A percentile compares a stretch with the other conserved stretches of the same genome.
Conservation (phyloP, 2,797 vertebrate genomes). For the Catamblyrhynchus diadema region DNA sequence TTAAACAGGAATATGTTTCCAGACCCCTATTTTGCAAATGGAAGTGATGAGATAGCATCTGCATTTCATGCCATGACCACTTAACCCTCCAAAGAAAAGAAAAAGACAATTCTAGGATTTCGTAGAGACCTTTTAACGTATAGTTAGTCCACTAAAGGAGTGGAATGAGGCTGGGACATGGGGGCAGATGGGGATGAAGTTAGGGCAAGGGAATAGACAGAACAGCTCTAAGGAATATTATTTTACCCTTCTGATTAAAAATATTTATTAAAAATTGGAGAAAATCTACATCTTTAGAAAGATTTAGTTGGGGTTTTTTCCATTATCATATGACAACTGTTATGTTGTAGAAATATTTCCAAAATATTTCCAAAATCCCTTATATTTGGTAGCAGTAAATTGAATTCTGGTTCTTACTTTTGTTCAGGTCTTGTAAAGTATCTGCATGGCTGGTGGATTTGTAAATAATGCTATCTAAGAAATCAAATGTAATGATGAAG, state of each 20-base stretch:
- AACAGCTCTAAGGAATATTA: background rate
- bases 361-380: background rate
- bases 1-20: background rate
- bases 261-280: background rate
- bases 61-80: background rate
- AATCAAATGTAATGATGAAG: background rate
- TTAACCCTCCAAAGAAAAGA: background rate
- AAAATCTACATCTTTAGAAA: background rate
- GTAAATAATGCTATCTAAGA: background rate
- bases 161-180: background rate
- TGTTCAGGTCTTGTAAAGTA: background rate
- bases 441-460: background rate
- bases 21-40: background rate
- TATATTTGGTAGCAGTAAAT: background rate
- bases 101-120: background rate
- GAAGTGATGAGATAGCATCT: background rate
- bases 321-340: background rate
- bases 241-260: background rate
- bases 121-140: background rate
- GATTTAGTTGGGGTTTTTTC: rapidly evolving
- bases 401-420: background rate
- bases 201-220: background rate
- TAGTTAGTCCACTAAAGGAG: background rate
- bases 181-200: background rate
- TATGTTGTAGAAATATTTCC: background rate